Evolutionary conservation across 1,140 invertebrate genomes (phyloP).

Genomic region (Macrosteles quadrilineatus): DNA sequence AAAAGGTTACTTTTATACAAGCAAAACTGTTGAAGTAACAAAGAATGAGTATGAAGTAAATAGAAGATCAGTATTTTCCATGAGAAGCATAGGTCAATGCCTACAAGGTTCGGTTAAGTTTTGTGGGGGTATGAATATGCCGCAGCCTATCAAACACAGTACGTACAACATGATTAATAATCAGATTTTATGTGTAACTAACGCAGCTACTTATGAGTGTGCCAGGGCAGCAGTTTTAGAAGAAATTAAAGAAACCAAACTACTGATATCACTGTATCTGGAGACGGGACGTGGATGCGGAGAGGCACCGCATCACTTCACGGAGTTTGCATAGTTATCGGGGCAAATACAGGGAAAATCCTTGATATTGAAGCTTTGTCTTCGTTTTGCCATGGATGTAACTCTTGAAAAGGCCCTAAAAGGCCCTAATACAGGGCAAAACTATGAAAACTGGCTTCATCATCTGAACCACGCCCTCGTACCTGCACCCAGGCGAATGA

Average conservation of each 20-base stretch:
- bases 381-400: constrained; percentile 27
- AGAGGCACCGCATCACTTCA: constrained; percentile 33
- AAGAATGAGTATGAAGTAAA: constrained; percentile 11
- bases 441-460: constrained; percentile 27
- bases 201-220: background rate
- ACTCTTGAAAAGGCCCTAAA: constrained; percentile 16
- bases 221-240: background rate
- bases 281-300: constrained; percentile 38
- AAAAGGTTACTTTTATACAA: too few relatives aligned
- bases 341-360: constrained; percentile 34
- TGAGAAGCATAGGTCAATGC: background rate
- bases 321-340: constrained; percentile 38
- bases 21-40: background rate
- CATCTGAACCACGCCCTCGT: too few relatives aligned
- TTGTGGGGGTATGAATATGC: constrained; percentile 3
- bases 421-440: too few relatives aligned
- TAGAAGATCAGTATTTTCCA: constrained; percentile 1
- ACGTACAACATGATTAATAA: background rate
- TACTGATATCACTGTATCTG: constrained; percentile 36
- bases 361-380: constrained; percentile 35
- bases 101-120: background rate
- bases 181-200: background rate
- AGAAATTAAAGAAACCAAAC: constrained; percentile 29
- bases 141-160: background rate
- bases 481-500: too few relatives aligned